A percentile compares a stretch with the other conserved stretches of the same genome.
phyloP scores from a whole-genome alignment of 64 coral and sea anemone genomes.

The Orbicella faveolata region DNA sequence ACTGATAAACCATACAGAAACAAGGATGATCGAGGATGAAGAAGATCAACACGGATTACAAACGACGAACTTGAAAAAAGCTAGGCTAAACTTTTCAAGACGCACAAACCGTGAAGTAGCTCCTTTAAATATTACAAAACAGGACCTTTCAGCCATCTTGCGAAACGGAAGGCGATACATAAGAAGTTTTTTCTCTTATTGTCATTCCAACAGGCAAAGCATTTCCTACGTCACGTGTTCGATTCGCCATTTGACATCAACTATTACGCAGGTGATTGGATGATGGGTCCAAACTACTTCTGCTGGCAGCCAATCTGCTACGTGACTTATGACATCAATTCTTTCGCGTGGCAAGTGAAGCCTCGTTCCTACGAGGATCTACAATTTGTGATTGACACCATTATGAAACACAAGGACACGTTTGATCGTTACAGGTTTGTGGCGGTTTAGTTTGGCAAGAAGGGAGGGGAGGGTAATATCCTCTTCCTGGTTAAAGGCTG shows the following conservation, averaged over 20 bases:
- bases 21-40: too few relatives aligned
- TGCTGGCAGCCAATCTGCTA: constrained; percentile 71
- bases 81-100: too few relatives aligned
- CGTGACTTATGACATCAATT: background rate
- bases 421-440: constrained; percentile 53
- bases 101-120: too few relatives aligned
- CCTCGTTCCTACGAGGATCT: constrained; percentile 38
- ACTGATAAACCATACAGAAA: too few relatives aligned
- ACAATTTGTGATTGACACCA: constrained; percentile 49
- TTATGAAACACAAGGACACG: constrained; percentile 35
- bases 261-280: constrained; percentile 79
- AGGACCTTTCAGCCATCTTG: too few relatives aligned
- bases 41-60: too few relatives aligned
- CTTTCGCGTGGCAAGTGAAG: constrained; percentile 12
- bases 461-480: background rate
- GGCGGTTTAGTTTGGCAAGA: background rate
- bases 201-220: constrained; percentile 59
- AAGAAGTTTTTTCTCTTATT: background rate
- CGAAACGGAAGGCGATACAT: too few relatives aligned
- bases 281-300: constrained; percentile 91
- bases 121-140: too few relatives aligned
- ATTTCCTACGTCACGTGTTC: constrained; percentile 79
- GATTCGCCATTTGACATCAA: constrained; percentile 76
- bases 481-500: too few relatives aligned
- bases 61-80: too few relatives aligned